Conservation (phyloP, 2,113 vertebrate genomes). For the Todiramphus chloris region DNA sequence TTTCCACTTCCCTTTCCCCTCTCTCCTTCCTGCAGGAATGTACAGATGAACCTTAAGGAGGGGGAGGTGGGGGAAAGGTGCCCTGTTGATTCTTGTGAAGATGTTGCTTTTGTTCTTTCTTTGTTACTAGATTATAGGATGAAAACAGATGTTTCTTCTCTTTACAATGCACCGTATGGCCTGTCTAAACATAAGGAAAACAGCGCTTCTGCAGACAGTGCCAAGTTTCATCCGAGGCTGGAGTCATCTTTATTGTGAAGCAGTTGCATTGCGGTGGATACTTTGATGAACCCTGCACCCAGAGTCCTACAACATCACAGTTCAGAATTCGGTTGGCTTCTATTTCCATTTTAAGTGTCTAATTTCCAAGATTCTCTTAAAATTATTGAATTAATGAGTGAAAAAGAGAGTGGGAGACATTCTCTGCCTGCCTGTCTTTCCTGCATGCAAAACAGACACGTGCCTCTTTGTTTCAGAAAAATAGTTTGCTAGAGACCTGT, state of each 20-base stretch:
- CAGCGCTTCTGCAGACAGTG: neutral
- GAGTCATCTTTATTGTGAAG: neutral
- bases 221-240: neutral
- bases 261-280: neutral
- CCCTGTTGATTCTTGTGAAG: neutral
- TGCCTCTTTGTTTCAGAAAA: neutral
- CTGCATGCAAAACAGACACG: neutral
- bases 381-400: neutral
- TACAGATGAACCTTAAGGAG: neutral
- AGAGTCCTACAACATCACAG: neutral
- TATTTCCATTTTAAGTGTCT: neutral
- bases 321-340: neutral
- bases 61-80: neutral
- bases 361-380: neutral
- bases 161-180: neutral
- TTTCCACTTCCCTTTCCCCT: slow-evolving; percentile 40
- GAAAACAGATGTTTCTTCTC: slow-evolving; percentile 31
- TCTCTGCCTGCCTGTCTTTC: neutral
- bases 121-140: neutral
- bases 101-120: slow-evolving; percentile 7
- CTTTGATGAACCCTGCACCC: neutral
- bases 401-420: neutral
- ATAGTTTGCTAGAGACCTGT: neutral
- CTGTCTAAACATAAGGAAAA: neutral
- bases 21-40: neutral